phyloP scores from a whole-genome alignment of 1,140 invertebrate genomes.

The Lasioglossum baleicum region DNA sequence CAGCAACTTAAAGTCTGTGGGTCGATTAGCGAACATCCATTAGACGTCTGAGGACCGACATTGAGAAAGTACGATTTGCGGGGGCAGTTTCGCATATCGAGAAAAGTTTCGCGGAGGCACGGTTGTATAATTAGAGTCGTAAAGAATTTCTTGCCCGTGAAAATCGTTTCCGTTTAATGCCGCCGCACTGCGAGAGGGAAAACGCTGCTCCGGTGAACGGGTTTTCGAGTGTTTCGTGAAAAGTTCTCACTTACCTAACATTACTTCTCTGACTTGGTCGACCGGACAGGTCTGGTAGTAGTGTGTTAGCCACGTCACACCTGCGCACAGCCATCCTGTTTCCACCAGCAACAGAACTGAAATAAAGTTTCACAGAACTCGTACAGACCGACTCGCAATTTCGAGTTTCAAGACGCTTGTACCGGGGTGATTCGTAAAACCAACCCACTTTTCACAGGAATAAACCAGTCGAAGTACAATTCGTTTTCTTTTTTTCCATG shows the following conservation, averaged over 20 bases:
- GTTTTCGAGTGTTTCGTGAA: not conserved
- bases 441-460: no score
- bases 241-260: constrained; percentile 85
- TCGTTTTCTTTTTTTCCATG: no score
- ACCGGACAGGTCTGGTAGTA: constrained; percentile 87
- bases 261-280: constrained; percentile 86
- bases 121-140: not conserved
- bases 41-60: no score
- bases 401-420: not conserved
- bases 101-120: not conserved
- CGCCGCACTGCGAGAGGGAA: not conserved
- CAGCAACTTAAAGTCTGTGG: no score
- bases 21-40: no score
- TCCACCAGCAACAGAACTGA: constrained; percentile 88
- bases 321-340: constrained; percentile 87
- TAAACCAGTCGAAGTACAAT: no score
- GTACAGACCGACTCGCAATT: not conserved
- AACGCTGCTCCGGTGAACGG: not conserved
- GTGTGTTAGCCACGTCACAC: constrained; percentile 86
- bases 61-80: not conserved
- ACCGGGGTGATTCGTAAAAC: no score
- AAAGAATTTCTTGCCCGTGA: not conserved
- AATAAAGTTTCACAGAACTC: constrained; percentile 61
- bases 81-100: not conserved
- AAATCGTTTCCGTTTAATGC: not conserved